phyloP scores from a whole-genome alignment of 2,888 invertebrate genomes.

The Epirrhoe alternata region DNA sequence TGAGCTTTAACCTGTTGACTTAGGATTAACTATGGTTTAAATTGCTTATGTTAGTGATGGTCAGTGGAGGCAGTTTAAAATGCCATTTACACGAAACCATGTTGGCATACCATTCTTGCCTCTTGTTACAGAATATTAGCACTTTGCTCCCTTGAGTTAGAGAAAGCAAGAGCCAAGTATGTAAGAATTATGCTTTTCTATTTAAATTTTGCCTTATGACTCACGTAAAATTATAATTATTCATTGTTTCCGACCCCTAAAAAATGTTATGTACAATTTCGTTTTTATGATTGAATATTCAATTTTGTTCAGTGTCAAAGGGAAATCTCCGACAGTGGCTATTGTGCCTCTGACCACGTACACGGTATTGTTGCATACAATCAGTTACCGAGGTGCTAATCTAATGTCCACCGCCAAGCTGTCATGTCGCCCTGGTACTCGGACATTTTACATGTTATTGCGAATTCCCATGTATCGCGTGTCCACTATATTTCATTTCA shows the following conservation, averaged over 20 bases:
- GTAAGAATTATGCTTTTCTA: no score
- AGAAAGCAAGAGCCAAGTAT: no score
- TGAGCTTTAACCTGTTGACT: background rate
- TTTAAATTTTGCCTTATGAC: no score
- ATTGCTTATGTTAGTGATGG: no score
- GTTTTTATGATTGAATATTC: background rate
- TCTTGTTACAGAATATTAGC: no score
- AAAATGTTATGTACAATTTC: background rate
- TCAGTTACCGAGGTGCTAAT: background rate
- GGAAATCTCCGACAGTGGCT: background rate
- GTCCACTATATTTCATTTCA: background rate
- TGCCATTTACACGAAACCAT: no score
- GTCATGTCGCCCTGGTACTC: background rate
- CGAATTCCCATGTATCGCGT: background rate
- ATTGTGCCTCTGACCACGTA: background rate
- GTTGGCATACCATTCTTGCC: no score
- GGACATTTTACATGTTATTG: conserved; percentile 4
- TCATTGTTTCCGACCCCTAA: no score
- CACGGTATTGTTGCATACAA: background rate
- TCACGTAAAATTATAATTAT: no score
- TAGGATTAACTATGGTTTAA: background rate
- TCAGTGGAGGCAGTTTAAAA: no score
- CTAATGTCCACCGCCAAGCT: background rate
- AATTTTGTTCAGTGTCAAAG: background rate
- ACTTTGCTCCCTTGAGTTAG: no score